Percentiles rank a stretch among this genome's conserved stretches.
These are phyloP conservation scores for Drosophila trapezifrons DNA, from an alignment of 1,140 invertebrate genomes.

Conservation along the genomic window DNA sequence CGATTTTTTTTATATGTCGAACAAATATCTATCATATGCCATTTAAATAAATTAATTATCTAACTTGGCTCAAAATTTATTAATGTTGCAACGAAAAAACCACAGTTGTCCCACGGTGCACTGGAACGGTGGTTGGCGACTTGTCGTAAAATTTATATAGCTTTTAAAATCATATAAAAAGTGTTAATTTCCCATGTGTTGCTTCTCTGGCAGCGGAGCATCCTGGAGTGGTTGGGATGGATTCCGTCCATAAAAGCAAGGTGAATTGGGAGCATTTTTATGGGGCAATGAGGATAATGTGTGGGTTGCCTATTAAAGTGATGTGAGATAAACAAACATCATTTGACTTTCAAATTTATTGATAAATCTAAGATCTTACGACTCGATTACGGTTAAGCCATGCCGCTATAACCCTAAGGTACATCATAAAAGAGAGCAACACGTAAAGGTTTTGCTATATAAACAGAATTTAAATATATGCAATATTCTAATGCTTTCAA, in stretches of 20 bases:
- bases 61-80: no score
- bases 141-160: constrained; percentile 76
- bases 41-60: no score
- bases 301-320: constrained; percentile 56
- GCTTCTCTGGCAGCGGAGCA: constrained; percentile 13
- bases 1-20: no score
- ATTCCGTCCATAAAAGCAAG: constrained; percentile 60
- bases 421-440: constrained; percentile 29
- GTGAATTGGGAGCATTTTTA: constrained; percentile 59
- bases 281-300: constrained; percentile 66
- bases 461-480: neutral
- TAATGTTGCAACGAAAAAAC: no score
- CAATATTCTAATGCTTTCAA: constrained; percentile 10
- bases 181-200: constrained; percentile 80
- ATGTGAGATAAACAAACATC: constrained; percentile 35
- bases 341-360: constrained; percentile 75
- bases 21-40: no score
- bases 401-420: constrained; percentile 1
- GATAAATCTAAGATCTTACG: constrained; percentile 73
- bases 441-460: constrained; percentile 23
- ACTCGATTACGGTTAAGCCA: constrained; percentile 39
- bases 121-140: constrained; percentile 13
- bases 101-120: no score
- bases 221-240: constrained; percentile 13
- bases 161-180: constrained; percentile 81